Conservation (phyloP, 2,888 invertebrate species). For the Eledone cirrhosa region DNA sequence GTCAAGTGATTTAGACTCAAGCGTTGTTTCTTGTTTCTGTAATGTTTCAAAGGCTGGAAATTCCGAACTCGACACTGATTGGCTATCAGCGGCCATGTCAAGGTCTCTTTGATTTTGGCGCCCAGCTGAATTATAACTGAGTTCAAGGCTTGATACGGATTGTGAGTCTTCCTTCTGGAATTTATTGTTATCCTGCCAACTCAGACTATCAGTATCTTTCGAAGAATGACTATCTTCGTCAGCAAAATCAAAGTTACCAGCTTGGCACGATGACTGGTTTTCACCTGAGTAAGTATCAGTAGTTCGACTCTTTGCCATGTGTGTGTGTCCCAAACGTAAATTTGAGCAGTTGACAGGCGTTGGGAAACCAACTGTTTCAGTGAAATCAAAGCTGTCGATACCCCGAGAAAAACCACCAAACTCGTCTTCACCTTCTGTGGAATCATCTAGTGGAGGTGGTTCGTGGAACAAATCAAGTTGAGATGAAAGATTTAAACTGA, state of each 20-base stretch:
- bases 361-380: not conserved
- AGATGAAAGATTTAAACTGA: conserved; percentile 9
- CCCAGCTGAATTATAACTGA: conserved; percentile 38
- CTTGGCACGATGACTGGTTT: not conserved
- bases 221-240: conserved; percentile 43
- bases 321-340: not conserved
- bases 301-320: not conserved
- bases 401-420: conserved; percentile 9
- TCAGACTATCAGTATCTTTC: conserved; percentile 37
- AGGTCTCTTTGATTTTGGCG: conserved; percentile 32
- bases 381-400: not conserved
- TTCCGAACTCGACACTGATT: conserved; percentile 55
- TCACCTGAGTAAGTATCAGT: not conserved
- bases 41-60: conserved; percentile 44
- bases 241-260: conserved; percentile 28
- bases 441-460: conserved; percentile 10
- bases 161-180: conserved; percentile 53
- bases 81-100: conserved; percentile 44
- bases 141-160: conserved; percentile 62
- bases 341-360: not conserved
- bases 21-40: conserved; percentile 35
- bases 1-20: conserved; percentile 59
- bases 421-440: not conserved
- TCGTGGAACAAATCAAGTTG: not conserved
- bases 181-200: conserved; percentile 33